phyloP scores from a whole-genome alignment of 2,113 vertebrate genomes.

The Agelaius tricolor region DNA sequence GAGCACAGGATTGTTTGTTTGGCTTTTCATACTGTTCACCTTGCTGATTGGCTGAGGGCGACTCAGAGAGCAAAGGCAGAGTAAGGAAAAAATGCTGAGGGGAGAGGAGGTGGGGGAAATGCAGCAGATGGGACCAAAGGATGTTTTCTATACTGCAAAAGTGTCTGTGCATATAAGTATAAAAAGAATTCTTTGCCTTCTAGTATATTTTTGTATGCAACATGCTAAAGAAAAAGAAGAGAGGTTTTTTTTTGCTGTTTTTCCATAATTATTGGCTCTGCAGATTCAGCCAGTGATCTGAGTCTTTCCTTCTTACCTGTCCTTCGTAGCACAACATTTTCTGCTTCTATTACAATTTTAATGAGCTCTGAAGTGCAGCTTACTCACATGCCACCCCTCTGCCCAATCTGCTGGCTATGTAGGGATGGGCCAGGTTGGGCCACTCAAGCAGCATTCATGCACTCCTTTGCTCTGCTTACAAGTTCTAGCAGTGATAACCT shows the following conservation, averaged over 20 bases:
- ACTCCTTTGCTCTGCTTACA: not conserved
- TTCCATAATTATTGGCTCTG: not conserved
- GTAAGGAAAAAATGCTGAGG: not conserved
- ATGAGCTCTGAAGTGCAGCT: not conserved
- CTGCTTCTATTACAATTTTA: not conserved
- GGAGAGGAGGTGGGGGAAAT: not conserved
- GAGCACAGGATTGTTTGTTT: not conserved
- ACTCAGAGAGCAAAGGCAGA: not conserved
- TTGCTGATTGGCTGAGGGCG: not conserved
- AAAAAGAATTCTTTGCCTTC: not conserved
- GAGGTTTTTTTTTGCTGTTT: not conserved
- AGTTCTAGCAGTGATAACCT: not conserved
- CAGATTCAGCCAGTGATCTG: not conserved
- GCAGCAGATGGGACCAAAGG: not conserved
- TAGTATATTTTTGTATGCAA: not conserved
- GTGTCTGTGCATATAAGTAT: not conserved
- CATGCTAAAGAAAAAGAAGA: not conserved
- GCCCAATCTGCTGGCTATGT: not conserved
- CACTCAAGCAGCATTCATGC: not conserved
- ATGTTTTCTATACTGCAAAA: not conserved
- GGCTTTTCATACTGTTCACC: not conserved
- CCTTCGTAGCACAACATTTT: not conserved
- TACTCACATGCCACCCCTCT: not conserved
- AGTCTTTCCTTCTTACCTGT: not conserved
- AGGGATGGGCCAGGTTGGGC: not conserved